These are phyloP conservation scores for Drosophila mimetica DNA, from an alignment of 2,888 invertebrate genomes.

Conservation along the genomic window DNA sequence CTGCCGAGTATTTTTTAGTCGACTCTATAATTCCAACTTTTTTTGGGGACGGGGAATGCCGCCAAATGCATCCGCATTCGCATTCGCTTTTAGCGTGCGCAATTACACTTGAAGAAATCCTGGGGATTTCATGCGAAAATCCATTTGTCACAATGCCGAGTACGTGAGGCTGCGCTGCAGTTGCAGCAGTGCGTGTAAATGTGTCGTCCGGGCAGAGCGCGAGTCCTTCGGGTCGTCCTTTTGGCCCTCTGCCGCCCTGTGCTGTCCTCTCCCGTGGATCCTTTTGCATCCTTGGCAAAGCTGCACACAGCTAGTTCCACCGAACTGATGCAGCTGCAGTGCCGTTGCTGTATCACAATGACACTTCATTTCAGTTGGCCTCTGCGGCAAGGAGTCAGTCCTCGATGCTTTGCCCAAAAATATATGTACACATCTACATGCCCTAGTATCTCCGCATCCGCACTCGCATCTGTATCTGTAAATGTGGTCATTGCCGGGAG, in stretches of 20 bases:
- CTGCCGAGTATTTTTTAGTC: background rate
- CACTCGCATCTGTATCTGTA: conserved; percentile 7
- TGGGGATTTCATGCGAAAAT: conserved; percentile 75
- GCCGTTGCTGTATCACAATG: conserved; percentile 76
- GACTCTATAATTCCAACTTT: background rate
- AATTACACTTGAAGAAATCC: conserved; percentile 80
- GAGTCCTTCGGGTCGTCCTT: conserved; percentile 35
- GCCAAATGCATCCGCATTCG: conserved; percentile 52
- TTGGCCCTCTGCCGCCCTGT: conserved; percentile 15
- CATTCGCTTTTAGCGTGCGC: conserved; percentile 71
- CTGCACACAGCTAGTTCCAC: conserved; percentile 38
- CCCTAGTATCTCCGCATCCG: conserved; percentile 1
- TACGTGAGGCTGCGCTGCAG: conserved; percentile 71
- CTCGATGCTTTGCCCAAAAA: conserved; percentile 55
- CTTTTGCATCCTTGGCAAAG: conserved; percentile 6
- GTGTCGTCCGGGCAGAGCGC: conserved; percentile 62
- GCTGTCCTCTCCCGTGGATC: conserved; percentile 22
- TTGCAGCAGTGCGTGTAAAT: conserved; percentile 69
- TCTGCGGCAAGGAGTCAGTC: conserved; percentile 61
- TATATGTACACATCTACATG: conserved; percentile 40
- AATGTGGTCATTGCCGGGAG: conserved; percentile 41
- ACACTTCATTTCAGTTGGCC: conserved; percentile 79
- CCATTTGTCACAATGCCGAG: conserved; percentile 81
- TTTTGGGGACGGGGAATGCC: conserved; percentile 10
- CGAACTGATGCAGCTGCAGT: conserved; percentile 57